Conservation (phyloP, 2,888 invertebrate species). For the Tenodera sinensis region DNA sequence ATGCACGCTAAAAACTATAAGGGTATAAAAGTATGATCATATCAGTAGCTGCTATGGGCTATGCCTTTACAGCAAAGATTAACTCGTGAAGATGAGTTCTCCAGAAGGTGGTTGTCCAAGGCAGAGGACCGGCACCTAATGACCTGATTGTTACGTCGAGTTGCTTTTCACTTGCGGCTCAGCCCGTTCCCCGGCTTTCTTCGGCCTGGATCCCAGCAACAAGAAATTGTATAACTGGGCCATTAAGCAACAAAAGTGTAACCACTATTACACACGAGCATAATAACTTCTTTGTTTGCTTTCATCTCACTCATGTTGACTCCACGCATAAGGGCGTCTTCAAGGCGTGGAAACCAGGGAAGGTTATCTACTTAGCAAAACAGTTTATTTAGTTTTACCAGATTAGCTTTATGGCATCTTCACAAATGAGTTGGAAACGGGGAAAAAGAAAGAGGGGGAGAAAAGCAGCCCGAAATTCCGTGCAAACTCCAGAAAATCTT, state of each 20-base stretch:
- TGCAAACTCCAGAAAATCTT: no score
- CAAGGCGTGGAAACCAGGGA: neutral
- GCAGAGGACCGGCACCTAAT: neutral
- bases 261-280: neutral
- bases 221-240: neutral
- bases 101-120: neutral
- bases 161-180: conserved; percentile 17
- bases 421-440: no score
- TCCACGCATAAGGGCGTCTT: neutral
- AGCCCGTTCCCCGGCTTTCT: conserved; percentile 2
- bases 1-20: no score
- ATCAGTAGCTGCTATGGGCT: no score
- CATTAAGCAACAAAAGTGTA: neutral
- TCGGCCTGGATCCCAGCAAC: neutral
- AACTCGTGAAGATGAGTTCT: neutral
- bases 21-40: no score
- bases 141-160: conserved; percentile 4
- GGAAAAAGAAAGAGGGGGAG: no score
- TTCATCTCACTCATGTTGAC: neutral
- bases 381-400: no score
- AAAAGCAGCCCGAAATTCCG: no score
- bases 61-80: no score
- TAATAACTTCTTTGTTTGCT: neutral
- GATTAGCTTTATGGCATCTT: no score
- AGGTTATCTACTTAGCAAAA: neutral